A percentile compares a stretch with the other conserved stretches of the same genome.
Evolutionary conservation across 2,113 vertebrate species (phyloP).

Genomic region (Columbina picui): DNA sequence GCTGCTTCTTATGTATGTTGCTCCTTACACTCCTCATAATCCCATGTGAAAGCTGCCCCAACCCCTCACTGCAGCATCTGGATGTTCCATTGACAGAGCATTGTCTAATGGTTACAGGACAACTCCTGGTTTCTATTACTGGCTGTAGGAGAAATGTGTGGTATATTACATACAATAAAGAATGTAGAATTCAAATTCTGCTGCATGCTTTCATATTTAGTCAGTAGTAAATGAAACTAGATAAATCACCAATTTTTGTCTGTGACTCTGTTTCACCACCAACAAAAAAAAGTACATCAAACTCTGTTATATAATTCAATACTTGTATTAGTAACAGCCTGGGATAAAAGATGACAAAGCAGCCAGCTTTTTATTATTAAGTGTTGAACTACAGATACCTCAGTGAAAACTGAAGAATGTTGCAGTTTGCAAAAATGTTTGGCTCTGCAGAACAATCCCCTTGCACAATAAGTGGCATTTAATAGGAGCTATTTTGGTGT

Average conservation of each 20-base stretch:
- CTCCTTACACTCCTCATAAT: background rate
- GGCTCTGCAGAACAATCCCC: background rate
- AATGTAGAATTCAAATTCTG: background rate
- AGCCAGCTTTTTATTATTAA: background rate
- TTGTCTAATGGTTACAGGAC: constrained; percentile 18
- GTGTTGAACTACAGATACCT: background rate
- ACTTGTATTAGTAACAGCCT: background rate
- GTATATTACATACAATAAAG: constrained; percentile 17
- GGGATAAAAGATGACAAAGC: background rate
- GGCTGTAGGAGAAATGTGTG: background rate
- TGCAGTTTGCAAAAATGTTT: background rate
- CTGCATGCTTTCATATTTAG: background rate
- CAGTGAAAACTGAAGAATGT: background rate
- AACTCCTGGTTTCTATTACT: constrained; percentile 45
- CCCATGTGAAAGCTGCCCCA: background rate
- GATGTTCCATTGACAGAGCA: constrained; percentile 26
- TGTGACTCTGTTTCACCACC: background rate
- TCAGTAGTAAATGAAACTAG: constrained; percentile 4
- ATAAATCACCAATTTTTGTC: background rate
- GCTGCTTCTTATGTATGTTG: background rate
- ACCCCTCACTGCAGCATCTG: background rate
- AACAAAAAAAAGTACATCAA: background rate
- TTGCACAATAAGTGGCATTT: background rate
- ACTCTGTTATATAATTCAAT: background rate
- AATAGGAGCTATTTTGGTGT: background rate